Percentiles rank a stretch among this genome's conserved stretches.
phyloP scores from a whole-genome alignment of 2,113 vertebrate genomes.

The Dipodomys spectabilis region DNA sequence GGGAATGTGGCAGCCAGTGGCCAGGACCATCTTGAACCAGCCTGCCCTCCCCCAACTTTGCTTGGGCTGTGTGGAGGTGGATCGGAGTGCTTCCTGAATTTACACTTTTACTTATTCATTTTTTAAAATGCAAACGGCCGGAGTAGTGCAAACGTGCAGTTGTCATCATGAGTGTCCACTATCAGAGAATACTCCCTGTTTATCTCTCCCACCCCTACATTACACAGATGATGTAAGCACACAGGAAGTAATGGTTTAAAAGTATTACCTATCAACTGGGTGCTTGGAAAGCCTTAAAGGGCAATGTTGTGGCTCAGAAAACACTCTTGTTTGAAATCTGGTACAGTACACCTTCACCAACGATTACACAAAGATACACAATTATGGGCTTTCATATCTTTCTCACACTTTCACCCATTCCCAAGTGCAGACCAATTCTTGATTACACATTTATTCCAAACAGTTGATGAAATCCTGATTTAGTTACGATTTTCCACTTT shows the following conservation, averaged over 20 bases:
- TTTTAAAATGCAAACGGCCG: not conserved
- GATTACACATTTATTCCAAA: not conserved
- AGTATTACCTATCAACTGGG: not conserved
- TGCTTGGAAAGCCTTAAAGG: not conserved
- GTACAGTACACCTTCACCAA: not conserved
- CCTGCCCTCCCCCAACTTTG: not conserved
- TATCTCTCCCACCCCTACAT: not conserved
- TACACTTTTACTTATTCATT: no score
- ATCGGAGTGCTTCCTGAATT: not conserved
- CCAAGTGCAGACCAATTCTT: not conserved
- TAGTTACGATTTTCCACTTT: constrained; percentile 10
- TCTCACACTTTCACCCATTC: not conserved
- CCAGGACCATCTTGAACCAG: not conserved
- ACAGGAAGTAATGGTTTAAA: not conserved
- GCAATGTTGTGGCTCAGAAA: not conserved
- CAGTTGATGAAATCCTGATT: constrained; percentile 3
- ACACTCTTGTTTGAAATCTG: not conserved
- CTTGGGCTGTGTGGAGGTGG: not conserved
- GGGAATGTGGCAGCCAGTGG: constrained; percentile 31
- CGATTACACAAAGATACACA: not conserved
- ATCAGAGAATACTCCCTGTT: not conserved
- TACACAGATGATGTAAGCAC: not conserved
- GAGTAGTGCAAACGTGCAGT: not conserved
- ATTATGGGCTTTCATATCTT: no score
- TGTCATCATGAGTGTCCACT: not conserved